Evolutionary conservation across 2,888 invertebrate species (phyloP), one percentile per base, ranked within the genome.

Genomic region (Drosophila rellima): DNA sequence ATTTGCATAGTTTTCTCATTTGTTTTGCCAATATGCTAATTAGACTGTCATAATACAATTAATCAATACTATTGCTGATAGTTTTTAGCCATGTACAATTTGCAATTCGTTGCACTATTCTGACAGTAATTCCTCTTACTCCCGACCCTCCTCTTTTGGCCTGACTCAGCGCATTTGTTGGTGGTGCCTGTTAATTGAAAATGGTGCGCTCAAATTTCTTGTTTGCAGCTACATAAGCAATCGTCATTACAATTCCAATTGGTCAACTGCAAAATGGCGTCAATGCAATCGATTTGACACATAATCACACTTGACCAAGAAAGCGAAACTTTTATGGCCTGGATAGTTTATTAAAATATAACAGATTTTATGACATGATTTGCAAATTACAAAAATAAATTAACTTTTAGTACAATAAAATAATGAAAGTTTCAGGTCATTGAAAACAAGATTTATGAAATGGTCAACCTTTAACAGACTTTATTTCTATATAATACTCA

Each of bases 131-230:
- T 33, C 4, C 15, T 18, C 29, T 31, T 40, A 42, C 47, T 17
- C 56, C 29, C 26, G 23, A 40, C 17, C 20, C 59, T 33, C 37
- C 26, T 13, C 26, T 44, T 17, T 35, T 35, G 42, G 31, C 20
- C 65, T 83, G 82, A 81, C 60, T 82, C 82, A 87, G 87, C 87
- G 61, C 60, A 66, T 64, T 80, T 59, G 70, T 50, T 66, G 64
- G 39, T 59, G 57, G 51, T 80, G 69, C 73, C 40, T 64, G 70
- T 81, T 87, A 82, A 82, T 82, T 87, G 85, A 82, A 82, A 82
- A 81, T 81, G 72, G 67, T 74, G 80, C 82, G 70, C 78, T 81
- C 68, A 72, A 81, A 82, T 75, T 84, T 87, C 70, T 75, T 62
- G 88, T 78, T 81, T 70, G 70, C 70, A 78, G 75, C 67, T 78